phyloP scores from a whole-genome alignment of 2,797 vertebrate genomes.

The Mallotus villosus region DNA sequence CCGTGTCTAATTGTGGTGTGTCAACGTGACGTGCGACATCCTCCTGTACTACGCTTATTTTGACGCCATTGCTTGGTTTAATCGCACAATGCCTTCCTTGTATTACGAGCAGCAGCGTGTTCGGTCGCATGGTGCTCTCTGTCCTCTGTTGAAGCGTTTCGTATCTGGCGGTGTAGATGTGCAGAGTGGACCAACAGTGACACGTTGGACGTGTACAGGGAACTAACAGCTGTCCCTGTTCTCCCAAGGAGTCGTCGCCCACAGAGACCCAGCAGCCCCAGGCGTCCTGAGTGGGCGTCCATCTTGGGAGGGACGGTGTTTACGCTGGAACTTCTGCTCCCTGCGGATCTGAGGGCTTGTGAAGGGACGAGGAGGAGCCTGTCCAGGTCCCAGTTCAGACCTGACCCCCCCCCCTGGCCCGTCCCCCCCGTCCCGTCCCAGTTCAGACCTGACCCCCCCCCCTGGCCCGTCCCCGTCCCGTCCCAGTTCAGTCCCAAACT shows the following conservation, averaged over 20 bases:
- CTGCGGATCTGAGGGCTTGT: not conserved
- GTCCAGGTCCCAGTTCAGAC: constrained; percentile 58
- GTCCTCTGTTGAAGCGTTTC: not conserved
- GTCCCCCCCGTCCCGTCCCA: constrained; percentile 18
- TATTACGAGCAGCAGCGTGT: no score
- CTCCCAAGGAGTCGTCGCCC: constrained; percentile 53
- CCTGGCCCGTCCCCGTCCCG: constrained; percentile 14
- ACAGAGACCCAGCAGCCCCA: constrained; percentile 60
- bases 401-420: constrained; percentile 32
- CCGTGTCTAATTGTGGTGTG: no score
- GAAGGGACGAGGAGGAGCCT: constrained; percentile 7
- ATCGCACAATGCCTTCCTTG: no score
- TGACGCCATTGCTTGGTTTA: no score
- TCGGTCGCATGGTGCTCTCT: no score
- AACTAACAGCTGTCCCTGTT: not conserved
- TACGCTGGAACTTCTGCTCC: not conserved
- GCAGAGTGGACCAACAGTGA: not conserved
- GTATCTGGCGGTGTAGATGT: not conserved
- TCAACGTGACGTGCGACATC: no score
- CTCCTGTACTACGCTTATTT: not conserved
- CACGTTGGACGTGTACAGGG: no score
- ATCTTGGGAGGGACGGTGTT: constrained; percentile 5
- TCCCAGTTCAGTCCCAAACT: constrained; percentile 54
- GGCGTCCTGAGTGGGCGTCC: constrained; percentile 52
- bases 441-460: constrained; percentile 59